Conservation (phyloP, 2,113 vertebrate genomes). For the Pseudopipra pipra region DNA sequence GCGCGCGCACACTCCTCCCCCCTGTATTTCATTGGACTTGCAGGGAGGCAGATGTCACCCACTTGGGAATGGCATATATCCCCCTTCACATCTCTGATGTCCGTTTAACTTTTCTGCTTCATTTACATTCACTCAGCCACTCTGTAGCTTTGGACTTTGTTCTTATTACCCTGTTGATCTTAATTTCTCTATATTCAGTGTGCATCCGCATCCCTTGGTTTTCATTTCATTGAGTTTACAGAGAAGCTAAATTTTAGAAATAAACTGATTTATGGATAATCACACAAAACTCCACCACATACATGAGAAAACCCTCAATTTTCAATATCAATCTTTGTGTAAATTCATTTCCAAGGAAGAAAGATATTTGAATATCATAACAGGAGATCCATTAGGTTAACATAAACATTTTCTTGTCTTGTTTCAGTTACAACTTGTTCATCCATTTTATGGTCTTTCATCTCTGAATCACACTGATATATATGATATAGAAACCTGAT, state of each 20-base stretch:
- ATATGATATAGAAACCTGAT: background rate
- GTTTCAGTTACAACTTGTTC: background rate
- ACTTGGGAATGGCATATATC: background rate
- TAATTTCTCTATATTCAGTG: background rate
- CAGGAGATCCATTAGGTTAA: background rate
- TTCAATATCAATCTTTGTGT: background rate
- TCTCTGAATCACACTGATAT: background rate
- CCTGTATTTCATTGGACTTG: background rate
- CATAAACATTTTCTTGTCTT: background rate
- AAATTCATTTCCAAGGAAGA: background rate
- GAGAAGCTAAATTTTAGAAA: background rate
- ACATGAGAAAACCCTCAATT: background rate
- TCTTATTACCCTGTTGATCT: background rate
- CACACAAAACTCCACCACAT: background rate
- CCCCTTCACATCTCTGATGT: background rate
- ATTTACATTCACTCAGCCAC: background rate
- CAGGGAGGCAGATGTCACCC: background rate
- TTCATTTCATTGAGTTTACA: background rate
- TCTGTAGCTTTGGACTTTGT: background rate
- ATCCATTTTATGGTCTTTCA: background rate
- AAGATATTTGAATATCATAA: background rate
- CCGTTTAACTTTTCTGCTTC: background rate
- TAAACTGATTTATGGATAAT: background rate
- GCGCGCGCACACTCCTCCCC: rapidly evolving
- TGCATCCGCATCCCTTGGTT: background rate